phyloP scores from a whole-genome alignment of 1,140 invertebrate species.

The Drosophila aff. region DNA sequence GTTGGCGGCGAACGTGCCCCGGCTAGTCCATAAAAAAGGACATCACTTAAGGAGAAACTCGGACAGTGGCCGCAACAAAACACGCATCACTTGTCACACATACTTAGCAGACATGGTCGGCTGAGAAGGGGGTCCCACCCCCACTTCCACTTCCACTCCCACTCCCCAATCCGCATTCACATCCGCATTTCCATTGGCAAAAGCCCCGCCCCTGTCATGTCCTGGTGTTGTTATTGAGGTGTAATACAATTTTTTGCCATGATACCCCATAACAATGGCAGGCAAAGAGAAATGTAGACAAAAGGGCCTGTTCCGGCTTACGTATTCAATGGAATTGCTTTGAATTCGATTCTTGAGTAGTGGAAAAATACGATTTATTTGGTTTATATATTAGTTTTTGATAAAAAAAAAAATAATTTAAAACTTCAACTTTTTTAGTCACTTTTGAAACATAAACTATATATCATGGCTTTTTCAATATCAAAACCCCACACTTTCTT shows the following conservation, averaged over 20 bases:
- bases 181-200: slow-evolving; percentile 23
- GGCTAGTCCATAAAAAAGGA: slow-evolving; percentile 69
- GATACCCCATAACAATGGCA: slow-evolving; percentile 74
- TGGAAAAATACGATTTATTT: not conserved
- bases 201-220: slow-evolving; percentile 69
- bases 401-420: no score
- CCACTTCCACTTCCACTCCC: not conserved
- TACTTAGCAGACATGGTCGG: slow-evolving; percentile 49
- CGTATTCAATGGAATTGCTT: not conserved
- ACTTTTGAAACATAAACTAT: no score
- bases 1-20: slow-evolving; percentile 21
- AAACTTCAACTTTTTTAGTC: no score
- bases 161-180: slow-evolving; percentile 35
- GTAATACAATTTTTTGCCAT: slow-evolving; percentile 85
- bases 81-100: slow-evolving; percentile 85
- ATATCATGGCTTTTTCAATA: not conserved
- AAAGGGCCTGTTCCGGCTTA: not conserved
- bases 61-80: slow-evolving; percentile 81
- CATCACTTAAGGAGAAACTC: slow-evolving; percentile 82
- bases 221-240: slow-evolving; percentile 85
- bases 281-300: slow-evolving; percentile 16
- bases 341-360: not conserved
- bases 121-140: not conserved
- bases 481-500: not conserved
- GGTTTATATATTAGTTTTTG: not conserved